Evolutionary conservation across 2,888 invertebrate genomes (phyloP).

Genomic region (Epirrhoe alternata): DNA sequence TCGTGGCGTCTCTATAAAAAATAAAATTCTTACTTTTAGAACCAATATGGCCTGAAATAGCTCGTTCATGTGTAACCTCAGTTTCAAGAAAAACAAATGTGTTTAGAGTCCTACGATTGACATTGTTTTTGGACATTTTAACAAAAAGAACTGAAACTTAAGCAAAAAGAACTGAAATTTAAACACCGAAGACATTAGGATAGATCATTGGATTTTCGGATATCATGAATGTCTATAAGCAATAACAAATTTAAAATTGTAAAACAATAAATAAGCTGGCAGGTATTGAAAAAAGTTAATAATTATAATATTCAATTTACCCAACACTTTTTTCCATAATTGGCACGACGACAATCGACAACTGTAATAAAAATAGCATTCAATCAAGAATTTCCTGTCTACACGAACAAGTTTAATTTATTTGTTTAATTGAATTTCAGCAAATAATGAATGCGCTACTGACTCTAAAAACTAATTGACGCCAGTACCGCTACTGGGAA

Average conservation of each 20-base stretch:
- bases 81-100: too few species aligned
- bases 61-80: too few species aligned
- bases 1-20: constrained; percentile 4
- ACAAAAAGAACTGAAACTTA: too few species aligned
- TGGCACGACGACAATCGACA: neutral
- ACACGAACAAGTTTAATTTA: constrained; percentile 50
- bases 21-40: neutral
- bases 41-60: neutral
- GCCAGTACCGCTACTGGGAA: constrained; percentile 53
- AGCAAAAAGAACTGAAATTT: too few species aligned
- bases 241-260: too few species aligned
- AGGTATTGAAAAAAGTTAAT: too few species aligned
- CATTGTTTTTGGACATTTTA: too few species aligned
- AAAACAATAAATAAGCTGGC: too few species aligned
- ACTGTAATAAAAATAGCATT: constrained; percentile 53
- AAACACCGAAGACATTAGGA: too few species aligned
- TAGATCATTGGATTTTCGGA: too few species aligned
- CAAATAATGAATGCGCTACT: constrained; percentile 52
- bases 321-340: neutral
- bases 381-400: constrained; percentile 71
- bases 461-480: constrained; percentile 51
- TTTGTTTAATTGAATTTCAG: constrained; percentile 46
- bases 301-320: neutral
- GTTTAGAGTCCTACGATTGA: too few species aligned
- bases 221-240: too few species aligned